phyloP scores from a whole-genome alignment of 2,113 vertebrate species.

The Poeciliopsis occidentalis region DNA sequence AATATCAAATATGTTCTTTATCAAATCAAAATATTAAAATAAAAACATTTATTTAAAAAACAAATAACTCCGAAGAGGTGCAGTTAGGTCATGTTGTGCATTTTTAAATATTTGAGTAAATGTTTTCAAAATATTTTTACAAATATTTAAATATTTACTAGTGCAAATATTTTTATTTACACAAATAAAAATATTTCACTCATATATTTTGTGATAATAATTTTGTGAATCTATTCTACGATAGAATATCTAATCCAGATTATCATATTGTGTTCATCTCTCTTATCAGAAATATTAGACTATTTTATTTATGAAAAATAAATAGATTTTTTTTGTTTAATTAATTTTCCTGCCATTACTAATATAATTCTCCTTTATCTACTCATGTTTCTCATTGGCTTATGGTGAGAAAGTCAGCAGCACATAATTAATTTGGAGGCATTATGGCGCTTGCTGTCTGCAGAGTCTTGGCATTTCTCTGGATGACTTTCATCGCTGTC shows the following conservation, averaged over 20 bases:
- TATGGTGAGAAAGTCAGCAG: neutral
- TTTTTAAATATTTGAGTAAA: neutral
- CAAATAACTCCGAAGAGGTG: no score
- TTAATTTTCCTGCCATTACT: no score
- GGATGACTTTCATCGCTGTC: neutral
- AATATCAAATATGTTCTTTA: neutral
- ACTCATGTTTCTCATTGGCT: neutral
- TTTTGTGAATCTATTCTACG: no score
- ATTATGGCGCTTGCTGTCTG: neutral
- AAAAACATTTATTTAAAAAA: no score
- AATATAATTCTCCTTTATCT: neutral
- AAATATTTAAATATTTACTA: no score
- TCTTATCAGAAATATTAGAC: neutral
- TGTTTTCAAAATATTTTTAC: no score
- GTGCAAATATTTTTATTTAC: no score
- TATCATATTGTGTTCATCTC: neutral
- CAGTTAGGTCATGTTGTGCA: no score
- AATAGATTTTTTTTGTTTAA: neutral
- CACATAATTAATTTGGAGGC: neutral
- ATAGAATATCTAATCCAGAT: neutral
- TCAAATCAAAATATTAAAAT: no score
- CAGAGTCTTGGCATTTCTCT: conserved; percentile 21
- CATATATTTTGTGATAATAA: no score
- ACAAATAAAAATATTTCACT: no score
- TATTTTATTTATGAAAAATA: neutral